Conservation (phyloP, 2,113 vertebrate species). For the Apistogramma diplotaenia region DNA sequence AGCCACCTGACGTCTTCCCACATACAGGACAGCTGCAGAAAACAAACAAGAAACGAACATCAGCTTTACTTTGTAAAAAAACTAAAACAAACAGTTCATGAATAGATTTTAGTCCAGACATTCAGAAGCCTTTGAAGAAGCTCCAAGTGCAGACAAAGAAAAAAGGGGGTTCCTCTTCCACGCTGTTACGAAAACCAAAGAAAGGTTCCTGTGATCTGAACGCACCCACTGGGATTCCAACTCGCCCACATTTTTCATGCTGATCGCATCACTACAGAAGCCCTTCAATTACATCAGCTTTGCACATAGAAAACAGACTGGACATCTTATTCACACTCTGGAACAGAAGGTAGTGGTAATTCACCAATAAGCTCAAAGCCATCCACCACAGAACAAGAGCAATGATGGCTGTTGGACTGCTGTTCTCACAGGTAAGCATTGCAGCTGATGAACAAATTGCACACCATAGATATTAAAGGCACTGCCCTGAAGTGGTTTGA, state of each 20-base stretch:
- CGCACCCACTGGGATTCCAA: not conserved
- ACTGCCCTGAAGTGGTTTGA: no score
- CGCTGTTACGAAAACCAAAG: not conserved
- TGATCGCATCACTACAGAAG: not conserved
- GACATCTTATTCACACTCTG: no score
- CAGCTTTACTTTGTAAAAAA: not conserved
- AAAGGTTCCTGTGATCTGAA: not conserved
- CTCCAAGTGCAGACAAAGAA: no score
- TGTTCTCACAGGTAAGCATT: not conserved
- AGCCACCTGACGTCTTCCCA: constrained; percentile 98
- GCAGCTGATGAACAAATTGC: not conserved
- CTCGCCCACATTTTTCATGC: not conserved
- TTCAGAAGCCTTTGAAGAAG: not conserved
- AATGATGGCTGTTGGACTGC: no score
- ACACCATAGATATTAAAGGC: no score
- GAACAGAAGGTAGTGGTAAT: no score
- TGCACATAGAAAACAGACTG: not conserved
- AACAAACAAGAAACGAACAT: not conserved
- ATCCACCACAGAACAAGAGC: no score
- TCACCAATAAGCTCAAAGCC: no score
- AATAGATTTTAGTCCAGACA: not conserved
- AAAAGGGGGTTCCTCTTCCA: not conserved
- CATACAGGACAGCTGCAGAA: constrained; percentile 92
- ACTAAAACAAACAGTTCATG: not conserved
- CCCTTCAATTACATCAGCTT: not conserved